Evolutionary conservation across 2,888 invertebrate genomes (phyloP).

Genomic region (Archips xylosteana): DNA sequence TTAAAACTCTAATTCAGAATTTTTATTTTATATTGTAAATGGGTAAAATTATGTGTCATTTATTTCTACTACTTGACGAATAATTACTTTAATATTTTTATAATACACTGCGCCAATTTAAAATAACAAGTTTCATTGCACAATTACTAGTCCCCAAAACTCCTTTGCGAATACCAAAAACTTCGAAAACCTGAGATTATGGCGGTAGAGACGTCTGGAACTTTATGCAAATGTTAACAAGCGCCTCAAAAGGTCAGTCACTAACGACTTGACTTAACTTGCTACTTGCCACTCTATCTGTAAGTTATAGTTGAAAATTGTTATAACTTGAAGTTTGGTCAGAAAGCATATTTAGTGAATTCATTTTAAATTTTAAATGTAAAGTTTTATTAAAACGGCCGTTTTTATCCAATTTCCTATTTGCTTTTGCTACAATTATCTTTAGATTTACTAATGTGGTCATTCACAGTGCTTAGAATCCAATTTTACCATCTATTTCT

Average conservation of each 20-base stretch:
- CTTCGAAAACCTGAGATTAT: slow-evolving; percentile 30
- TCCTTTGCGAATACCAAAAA: slow-evolving; percentile 14
- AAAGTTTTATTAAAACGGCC: background rate
- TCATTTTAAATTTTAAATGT: background rate
- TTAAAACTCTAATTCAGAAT: too few relatives aligned
- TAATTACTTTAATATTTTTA: too few relatives aligned
- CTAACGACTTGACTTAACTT: slow-evolving; percentile 59
- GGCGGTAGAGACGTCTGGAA: slow-evolving; percentile 15
- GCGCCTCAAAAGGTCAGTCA: slow-evolving; percentile 55
- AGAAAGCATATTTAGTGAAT: background rate
- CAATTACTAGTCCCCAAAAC: background rate
- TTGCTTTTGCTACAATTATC: background rate
- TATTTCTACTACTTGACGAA: too few relatives aligned
- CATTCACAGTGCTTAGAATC: too few relatives aligned
- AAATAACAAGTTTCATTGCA: background rate
- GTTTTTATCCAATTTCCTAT: background rate
- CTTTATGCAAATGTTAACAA: slow-evolving; percentile 42
- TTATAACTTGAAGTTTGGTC: slow-evolving; percentile 1
- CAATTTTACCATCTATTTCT: too few relatives aligned
- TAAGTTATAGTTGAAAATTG: slow-evolving; percentile 36
- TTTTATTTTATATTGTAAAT: too few relatives aligned
- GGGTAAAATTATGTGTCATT: too few relatives aligned
- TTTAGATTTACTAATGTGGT: too few relatives aligned
- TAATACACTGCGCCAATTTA: background rate
- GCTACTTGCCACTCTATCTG: slow-evolving; percentile 40